phyloP scores from a whole-genome alignment of 1,140 invertebrate species.

The Lepidurus arcticus region DNA sequence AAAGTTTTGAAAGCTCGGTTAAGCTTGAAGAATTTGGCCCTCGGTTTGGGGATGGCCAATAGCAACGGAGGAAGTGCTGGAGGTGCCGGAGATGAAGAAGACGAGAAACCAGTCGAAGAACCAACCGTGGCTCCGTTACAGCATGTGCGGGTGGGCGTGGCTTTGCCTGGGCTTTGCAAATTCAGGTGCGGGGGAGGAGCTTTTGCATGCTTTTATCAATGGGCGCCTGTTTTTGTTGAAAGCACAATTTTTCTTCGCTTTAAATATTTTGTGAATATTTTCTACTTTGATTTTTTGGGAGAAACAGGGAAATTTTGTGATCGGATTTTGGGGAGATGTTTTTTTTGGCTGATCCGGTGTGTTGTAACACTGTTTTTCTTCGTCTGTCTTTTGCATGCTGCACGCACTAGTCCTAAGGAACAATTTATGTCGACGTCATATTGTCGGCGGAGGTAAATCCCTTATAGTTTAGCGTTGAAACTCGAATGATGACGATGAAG shows the following conservation, averaged over 20 bases:
- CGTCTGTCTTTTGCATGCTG: background rate
- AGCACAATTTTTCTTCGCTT: background rate
- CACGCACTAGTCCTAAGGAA: background rate
- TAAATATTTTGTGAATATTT: background rate
- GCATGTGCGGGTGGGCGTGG: conserved; percentile 3
- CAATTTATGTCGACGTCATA: conserved; percentile 16
- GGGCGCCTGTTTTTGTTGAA: background rate
- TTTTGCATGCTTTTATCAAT: background rate
- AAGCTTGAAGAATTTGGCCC: background rate
- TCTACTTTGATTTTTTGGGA: background rate
- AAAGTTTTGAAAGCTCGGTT: conserved; percentile 14
- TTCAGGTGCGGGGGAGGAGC: conserved; percentile 10
- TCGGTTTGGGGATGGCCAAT: background rate
- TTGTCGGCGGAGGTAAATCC: conserved; percentile 22
- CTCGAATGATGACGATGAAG: background rate
- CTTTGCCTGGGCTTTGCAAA: conserved; percentile 8
- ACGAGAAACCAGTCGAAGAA: background rate
- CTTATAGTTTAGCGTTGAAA: background rate
- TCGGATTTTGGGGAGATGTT: background rate
- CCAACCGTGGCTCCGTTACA: background rate
- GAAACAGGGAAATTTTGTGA: background rate
- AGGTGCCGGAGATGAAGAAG: background rate
- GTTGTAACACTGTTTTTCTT: background rate
- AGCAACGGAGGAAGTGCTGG: background rate
- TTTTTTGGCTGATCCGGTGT: background rate